A percentile compares a stretch with the other conserved stretches of the same genome.
Evolutionary conservation across 1,140 invertebrate species (phyloP).

Genomic region (Delia radicum): DNA sequence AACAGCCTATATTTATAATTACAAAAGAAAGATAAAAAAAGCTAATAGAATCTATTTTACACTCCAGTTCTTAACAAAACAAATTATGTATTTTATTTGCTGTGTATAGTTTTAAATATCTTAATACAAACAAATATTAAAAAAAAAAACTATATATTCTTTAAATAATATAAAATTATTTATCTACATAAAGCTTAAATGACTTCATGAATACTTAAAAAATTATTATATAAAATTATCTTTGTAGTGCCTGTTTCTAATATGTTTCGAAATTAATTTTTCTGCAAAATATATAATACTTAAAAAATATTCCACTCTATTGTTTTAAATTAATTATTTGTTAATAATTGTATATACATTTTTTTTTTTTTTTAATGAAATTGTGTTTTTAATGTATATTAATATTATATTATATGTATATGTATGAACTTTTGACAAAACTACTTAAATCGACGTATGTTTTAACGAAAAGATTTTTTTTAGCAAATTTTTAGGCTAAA

Average conservation of each 20-base stretch:
- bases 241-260: constrained; percentile 11
- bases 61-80: constrained; percentile 8
- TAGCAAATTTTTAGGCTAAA: no score
- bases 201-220: neutral
- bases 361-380: constrained; percentile 2
- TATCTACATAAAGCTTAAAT: neutral
- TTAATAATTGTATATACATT: constrained; percentile 6
- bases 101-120: constrained; percentile 15
- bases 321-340: neutral
- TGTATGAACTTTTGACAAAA: no score
- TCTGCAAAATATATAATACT: neutral
- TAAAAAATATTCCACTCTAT: neutral
- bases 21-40: no score
- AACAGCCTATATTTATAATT: constrained; percentile 2
- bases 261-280: neutral
- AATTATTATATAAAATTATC: neutral
- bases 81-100: constrained; percentile 13
- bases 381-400: neutral
- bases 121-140: neutral
- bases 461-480: no score
- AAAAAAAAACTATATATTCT: neutral
- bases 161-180: neutral
- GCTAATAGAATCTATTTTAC: constrained; percentile 12
- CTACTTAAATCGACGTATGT: no score
- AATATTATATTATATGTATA: neutral